Percentiles rank a stretch among this genome's conserved stretches.
Evolutionary conservation across 2,797 vertebrate species (phyloP).

Genomic region (Erethizon dorsatum): DNA sequence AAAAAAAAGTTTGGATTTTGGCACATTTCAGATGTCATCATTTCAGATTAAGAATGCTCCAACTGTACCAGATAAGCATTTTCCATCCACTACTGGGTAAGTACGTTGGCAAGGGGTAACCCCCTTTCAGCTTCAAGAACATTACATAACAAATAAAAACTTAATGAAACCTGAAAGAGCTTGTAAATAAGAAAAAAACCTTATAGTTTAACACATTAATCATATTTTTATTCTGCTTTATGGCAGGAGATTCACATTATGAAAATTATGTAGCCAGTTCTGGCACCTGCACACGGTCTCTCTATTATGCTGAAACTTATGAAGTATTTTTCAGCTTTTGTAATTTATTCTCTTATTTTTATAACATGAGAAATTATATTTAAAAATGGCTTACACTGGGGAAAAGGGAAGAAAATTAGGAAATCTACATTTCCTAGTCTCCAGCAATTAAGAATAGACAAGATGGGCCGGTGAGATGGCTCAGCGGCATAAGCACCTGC

Average conservation of each 20-base stretch:
- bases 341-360: constrained; percentile 12
- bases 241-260: neutral
- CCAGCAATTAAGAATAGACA: neutral
- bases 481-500: too few relatives aligned
- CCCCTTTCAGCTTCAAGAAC: neutral
- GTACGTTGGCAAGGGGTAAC: neutral
- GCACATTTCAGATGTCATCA: neutral
- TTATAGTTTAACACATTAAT: neutral
- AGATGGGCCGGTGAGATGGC: too few relatives aligned
- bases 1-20: neutral
- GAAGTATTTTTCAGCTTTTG: neutral
- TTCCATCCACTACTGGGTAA: neutral
- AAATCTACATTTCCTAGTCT: neutral
- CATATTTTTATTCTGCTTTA: neutral
- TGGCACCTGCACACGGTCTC: neutral
- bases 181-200: neutral
- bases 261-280: neutral
- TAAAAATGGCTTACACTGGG: neutral
- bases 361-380: neutral
- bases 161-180: neutral
- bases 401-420: neutral
- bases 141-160: neutral
- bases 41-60: neutral
- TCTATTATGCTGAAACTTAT: neutral
- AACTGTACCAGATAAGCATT: neutral